These are phyloP conservation scores for Steinernema feltiae DNA, from an alignment of 1,140 invertebrate genomes.

Conservation along the genomic window DNA sequence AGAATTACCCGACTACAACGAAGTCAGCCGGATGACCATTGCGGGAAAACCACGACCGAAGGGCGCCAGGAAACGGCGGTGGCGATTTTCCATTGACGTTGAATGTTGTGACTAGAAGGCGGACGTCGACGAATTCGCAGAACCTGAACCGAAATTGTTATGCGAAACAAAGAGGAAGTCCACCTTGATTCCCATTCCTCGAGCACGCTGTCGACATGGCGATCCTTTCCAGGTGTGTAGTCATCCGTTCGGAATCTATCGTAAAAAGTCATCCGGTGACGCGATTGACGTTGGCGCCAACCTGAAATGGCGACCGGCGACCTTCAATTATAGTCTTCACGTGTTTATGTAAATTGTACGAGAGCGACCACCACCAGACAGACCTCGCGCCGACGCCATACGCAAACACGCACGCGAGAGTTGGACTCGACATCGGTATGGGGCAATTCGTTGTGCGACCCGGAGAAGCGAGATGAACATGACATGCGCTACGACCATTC, in stretches of 20 bases:
- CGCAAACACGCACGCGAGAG: neutral
- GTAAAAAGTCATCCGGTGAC: slow-evolving; percentile 30
- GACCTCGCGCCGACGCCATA: neutral
- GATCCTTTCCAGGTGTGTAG: slow-evolving; percentile 36
- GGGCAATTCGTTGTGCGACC: too few species aligned
- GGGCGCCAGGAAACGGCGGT: slow-evolving; percentile 20
- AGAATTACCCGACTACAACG: slow-evolving; percentile 50
- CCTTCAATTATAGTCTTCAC: neutral
- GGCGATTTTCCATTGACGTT: slow-evolving; percentile 53
- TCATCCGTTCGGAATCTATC: neutral
- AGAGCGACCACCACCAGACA: neutral
- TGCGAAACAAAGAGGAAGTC: neutral
- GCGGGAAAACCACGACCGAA: slow-evolving; percentile 45
- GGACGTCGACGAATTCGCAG: slow-evolving; percentile 44
- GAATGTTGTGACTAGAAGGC: slow-evolving; percentile 51
- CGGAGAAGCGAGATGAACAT: neutral
- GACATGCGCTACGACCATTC: neutral
- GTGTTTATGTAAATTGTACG: neutral
- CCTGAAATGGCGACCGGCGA: neutral
- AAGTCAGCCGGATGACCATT: slow-evolving; percentile 43
- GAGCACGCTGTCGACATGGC: slow-evolving; percentile 49
- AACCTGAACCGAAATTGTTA: slow-evolving; percentile 39
- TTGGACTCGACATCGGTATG: too few species aligned
- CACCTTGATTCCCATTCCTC: slow-evolving; percentile 40
- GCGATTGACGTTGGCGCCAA: neutral